Percentiles rank a stretch among this genome's conserved stretches.
These are phyloP conservation scores for Drosophila burlai DNA, from an alignment of 1,140 invertebrate species.

Conservation along the genomic window DNA sequence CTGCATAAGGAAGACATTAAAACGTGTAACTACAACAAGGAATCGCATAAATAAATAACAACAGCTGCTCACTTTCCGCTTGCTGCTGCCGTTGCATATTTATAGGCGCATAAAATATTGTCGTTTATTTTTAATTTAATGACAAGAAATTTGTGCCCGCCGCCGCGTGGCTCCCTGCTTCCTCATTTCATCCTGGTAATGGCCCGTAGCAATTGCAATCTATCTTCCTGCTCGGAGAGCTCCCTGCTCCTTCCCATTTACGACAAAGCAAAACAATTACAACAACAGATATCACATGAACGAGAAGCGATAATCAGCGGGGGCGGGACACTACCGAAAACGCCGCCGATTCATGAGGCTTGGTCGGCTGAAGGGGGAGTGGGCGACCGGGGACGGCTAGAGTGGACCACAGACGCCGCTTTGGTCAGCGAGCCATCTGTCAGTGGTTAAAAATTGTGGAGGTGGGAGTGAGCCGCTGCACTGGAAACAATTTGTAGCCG, in stretches of 20 bases:
- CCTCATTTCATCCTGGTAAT: slow-evolving; percentile 68
- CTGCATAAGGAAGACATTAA: slow-evolving; percentile 70
- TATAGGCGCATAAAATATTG: slow-evolving; percentile 83
- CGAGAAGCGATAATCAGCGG: slow-evolving; percentile 66
- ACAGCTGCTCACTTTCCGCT: slow-evolving; percentile 72
- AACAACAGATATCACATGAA: slow-evolving; percentile 77
- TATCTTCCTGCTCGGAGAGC: slow-evolving; percentile 69
- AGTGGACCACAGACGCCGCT: slow-evolving; percentile 19
- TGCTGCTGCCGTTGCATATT: slow-evolving; percentile 66
- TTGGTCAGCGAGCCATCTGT: slow-evolving; percentile 68
- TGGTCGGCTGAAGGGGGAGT: not conserved
- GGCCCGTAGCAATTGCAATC: slow-evolving; percentile 79
- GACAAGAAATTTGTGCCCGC: slow-evolving; percentile 72
- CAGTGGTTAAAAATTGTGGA: slow-evolving; percentile 28
- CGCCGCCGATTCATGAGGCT: not conserved
- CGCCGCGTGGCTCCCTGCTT: not conserved
- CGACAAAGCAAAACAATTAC: slow-evolving; percentile 79
- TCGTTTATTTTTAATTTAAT: slow-evolving; percentile 84
- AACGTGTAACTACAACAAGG: slow-evolving; percentile 53
- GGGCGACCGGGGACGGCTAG: not conserved
- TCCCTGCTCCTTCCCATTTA: slow-evolving; percentile 48
- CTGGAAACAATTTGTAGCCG: not conserved
- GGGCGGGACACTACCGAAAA: slow-evolving; percentile 20
- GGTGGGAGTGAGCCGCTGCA: not conserved
- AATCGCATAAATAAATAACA: slow-evolving; percentile 75